phyloP scores from a whole-genome alignment of 2,797 vertebrate species.

The Ceryle rudis region DNA sequence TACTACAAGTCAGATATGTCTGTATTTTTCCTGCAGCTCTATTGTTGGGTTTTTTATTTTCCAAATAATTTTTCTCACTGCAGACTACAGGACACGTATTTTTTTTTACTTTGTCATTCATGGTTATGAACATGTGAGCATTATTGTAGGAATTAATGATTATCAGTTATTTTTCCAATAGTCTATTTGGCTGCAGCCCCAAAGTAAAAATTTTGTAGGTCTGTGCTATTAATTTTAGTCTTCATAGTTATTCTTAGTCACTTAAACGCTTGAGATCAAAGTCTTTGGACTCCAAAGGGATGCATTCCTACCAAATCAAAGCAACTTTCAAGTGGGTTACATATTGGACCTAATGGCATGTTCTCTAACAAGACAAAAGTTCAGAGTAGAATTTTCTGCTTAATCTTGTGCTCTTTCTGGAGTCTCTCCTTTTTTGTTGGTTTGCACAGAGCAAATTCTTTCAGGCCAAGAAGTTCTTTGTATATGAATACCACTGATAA shows the following conservation, averaged over 20 bases:
- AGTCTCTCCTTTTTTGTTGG: not conserved
- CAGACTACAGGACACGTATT: not conserved
- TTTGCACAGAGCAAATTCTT: conserved; percentile 30
- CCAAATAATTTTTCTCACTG: not conserved
- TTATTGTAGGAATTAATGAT: not conserved
- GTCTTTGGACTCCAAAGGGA: not conserved
- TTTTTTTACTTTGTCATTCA: not conserved
- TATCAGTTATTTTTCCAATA: not conserved
- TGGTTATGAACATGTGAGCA: not conserved
- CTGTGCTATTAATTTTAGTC: not conserved
- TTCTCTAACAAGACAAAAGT: not conserved
- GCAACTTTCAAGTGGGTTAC: not conserved
- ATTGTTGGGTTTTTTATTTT: not conserved
- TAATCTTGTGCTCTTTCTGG: not conserved
- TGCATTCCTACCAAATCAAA: conserved; percentile 14
- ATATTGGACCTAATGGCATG: not conserved
- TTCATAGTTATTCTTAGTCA: not conserved
- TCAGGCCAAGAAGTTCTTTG: not conserved
- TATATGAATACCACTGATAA: not conserved
- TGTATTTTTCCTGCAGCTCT: not conserved
- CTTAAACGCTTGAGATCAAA: not conserved
- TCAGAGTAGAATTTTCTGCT: not conserved
- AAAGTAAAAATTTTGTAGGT: not conserved
- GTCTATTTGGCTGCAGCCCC: not conserved
- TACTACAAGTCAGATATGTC: not conserved